Evolutionary conservation across 2,113 vertebrate species (phyloP).

Genomic region (Podilymbus podiceps): DNA sequence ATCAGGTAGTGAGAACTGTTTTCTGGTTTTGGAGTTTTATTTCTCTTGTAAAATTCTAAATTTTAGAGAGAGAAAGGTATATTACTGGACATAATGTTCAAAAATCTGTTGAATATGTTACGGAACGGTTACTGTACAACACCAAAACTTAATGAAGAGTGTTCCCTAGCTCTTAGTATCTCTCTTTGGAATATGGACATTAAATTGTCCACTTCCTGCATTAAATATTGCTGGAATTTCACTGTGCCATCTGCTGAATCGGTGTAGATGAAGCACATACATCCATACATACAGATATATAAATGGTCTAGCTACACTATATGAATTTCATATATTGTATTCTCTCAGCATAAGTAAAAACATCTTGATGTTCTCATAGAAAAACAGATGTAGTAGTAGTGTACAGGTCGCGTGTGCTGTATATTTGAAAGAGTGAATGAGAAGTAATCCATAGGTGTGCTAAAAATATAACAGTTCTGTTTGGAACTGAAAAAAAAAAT

Average conservation of each 20-base stretch:
- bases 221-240: background rate
- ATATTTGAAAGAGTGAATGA: background rate
- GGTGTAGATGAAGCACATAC: background rate
- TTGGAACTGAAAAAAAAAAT: background rate
- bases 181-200: background rate
- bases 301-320: background rate
- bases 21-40: background rate
- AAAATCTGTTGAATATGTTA: background rate
- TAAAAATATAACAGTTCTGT: background rate
- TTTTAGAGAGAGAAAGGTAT: background rate
- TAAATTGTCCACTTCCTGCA: background rate
- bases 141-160: background rate
- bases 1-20: background rate
- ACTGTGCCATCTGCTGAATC: background rate
- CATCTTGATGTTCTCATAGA: background rate
- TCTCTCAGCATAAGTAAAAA: background rate
- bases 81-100: background rate
- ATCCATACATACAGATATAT: background rate
- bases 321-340: background rate
- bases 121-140: background rate
- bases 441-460: background rate
- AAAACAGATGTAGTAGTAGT: background rate
- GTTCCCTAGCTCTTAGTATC: background rate
- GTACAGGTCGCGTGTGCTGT: background rate
- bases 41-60: background rate